Conservation (phyloP, 2,797 vertebrate genomes). For the Chromobotia macracanthus region DNA sequence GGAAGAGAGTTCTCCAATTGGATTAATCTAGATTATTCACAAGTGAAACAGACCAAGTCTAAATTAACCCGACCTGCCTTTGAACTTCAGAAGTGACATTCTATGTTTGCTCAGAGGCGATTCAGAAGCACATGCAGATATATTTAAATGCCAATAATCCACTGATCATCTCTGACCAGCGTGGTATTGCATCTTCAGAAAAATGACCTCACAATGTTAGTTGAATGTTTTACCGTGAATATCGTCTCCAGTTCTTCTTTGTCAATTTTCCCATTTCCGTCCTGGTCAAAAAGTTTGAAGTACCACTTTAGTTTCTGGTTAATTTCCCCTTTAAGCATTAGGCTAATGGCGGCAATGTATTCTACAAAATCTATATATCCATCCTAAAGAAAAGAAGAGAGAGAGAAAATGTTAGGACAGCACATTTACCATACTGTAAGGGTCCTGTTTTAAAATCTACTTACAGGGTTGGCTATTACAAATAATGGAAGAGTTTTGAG, state of each 20-base stretch:
- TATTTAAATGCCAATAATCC: no score
- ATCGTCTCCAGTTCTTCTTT: constrained; percentile 88
- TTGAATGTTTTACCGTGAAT: constrained; percentile 78
- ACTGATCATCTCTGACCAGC: background rate
- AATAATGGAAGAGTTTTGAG: no score
- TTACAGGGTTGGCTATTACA: no score
- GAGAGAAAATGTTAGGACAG: background rate
- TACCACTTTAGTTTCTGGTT: constrained; percentile 96
- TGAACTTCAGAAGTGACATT: background rate
- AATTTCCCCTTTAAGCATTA: constrained; percentile 88
- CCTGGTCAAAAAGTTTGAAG: constrained; percentile 92
- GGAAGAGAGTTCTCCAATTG: constrained; percentile 7
- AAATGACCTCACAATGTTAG: background rate
- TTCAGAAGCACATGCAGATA: background rate
- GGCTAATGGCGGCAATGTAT: constrained; percentile 90
- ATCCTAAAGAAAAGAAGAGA: constrained; percentile 72
- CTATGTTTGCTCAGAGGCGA: background rate
- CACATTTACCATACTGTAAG: no score
- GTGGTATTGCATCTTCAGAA: background rate
- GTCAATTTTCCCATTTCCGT: constrained; percentile 91
- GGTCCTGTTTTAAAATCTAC: no score
- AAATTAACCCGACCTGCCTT: constrained; percentile 21
- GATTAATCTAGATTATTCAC: constrained; percentile 47
- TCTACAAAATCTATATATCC: constrained; percentile 92
- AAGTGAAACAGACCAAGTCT: constrained; percentile 39